Conservation (phyloP, 2,797 vertebrate species). For the Vipera latastei region DNA sequence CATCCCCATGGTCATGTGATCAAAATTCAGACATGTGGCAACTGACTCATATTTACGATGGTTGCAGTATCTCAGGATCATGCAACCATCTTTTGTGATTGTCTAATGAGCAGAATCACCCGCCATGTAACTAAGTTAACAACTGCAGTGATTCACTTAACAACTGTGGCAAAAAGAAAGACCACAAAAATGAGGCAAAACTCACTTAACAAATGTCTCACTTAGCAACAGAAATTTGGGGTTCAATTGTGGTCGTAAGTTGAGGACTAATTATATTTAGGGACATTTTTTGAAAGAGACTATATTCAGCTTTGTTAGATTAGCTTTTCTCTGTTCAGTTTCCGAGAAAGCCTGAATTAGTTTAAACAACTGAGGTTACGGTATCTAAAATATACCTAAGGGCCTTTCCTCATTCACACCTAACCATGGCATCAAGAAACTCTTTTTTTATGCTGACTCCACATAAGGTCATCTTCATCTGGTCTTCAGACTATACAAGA, state of each 20-base stretch:
- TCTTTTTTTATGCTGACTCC: background rate
- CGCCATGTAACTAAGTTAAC: background rate
- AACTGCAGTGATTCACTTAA: background rate
- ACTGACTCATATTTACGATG: background rate
- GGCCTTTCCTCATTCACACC: background rate
- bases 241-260: background rate
- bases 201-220: background rate
- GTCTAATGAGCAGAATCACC: background rate
- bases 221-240: background rate
- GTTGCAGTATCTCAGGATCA: background rate
- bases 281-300: background rate
- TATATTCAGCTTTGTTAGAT: background rate
- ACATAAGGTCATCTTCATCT: background rate
- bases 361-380: background rate
- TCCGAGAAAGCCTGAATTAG: background rate
- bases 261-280: background rate
- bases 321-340: background rate
- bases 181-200: background rate
- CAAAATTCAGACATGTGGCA: background rate
- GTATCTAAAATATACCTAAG: background rate
- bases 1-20: background rate
- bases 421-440: background rate
- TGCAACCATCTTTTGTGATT: background rate
- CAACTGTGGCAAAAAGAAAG: background rate
- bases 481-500: background rate